These are phyloP conservation scores for Silurus asotus DNA, from an alignment of 2,113 vertebrate genomes.

Conservation along the genomic window DNA sequence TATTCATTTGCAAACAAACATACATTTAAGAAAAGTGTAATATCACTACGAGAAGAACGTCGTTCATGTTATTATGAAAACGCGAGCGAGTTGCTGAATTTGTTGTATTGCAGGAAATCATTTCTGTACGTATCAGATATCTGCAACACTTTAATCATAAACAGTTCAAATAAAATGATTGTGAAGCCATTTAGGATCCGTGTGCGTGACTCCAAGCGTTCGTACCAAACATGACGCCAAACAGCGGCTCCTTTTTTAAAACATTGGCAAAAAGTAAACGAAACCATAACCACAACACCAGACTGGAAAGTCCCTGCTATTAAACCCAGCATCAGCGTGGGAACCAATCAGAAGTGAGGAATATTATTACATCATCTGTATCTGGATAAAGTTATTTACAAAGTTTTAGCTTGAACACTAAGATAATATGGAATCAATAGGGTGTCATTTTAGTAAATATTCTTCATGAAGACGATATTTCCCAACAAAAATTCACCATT, in stretches of 20 bases:
- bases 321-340: not conserved
- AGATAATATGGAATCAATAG: too few species aligned
- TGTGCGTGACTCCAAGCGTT: not conserved
- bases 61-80: not conserved
- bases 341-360: not conserved
- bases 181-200: not conserved
- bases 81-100: not conserved
- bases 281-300: not conserved
- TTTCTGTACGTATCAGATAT: not conserved
- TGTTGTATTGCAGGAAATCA: not conserved
- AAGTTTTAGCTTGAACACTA: too few species aligned
- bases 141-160: not conserved
- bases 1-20: not conserved
- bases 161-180: not conserved
- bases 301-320: not conserved
- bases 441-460: too few species aligned
- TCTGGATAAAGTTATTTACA: constrained; percentile 3
- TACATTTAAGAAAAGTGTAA: not conserved
- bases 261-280: not conserved
- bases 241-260: not conserved
- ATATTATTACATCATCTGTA: constrained; percentile 21
- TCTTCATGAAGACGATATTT: too few species aligned
- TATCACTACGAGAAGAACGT: not conserved
- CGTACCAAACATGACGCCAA: not conserved
- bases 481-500: too few species aligned